These are phyloP conservation scores for Anarrhichthys ocellatus DNA, from an alignment of 2,113 vertebrate genomes.

Conservation along the genomic window DNA sequence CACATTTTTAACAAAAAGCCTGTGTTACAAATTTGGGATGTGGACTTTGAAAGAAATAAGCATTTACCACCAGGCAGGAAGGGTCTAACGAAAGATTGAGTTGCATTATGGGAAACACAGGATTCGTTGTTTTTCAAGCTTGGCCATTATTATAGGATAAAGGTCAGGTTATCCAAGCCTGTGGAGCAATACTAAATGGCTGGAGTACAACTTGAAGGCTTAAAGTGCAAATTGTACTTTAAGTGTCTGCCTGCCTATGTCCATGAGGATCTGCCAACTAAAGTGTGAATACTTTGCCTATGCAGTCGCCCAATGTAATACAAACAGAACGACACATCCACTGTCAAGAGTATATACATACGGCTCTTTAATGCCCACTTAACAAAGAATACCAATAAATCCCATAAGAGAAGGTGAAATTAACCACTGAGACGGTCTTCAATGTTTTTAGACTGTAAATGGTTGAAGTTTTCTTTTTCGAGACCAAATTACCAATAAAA, in stretches of 20 bases:
- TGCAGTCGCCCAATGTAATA: background rate
- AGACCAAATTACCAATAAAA: background rate
- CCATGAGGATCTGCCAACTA: background rate
- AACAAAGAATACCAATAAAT: background rate
- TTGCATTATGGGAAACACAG: background rate
- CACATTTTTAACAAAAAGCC: background rate
- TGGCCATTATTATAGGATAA: background rate
- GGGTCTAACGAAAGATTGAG: background rate
- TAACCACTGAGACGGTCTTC: background rate
- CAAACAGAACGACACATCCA: background rate
- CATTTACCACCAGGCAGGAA: background rate
- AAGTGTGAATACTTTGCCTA: background rate
- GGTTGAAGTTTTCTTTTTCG: background rate
- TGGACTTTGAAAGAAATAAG: background rate
- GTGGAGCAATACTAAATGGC: background rate
- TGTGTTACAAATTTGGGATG: background rate
- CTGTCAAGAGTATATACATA: background rate
- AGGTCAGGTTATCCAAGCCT: background rate
- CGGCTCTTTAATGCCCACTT: background rate
- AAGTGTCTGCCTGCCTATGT: background rate
- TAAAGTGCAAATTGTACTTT: background rate
- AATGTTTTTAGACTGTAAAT: constrained; percentile 5
- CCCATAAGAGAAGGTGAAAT: background rate
- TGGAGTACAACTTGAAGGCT: background rate
- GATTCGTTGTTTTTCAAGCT: background rate